These are phyloP conservation scores for Volucella inanis DNA, from an alignment of 2,888 invertebrate species.

Conservation along the genomic window DNA sequence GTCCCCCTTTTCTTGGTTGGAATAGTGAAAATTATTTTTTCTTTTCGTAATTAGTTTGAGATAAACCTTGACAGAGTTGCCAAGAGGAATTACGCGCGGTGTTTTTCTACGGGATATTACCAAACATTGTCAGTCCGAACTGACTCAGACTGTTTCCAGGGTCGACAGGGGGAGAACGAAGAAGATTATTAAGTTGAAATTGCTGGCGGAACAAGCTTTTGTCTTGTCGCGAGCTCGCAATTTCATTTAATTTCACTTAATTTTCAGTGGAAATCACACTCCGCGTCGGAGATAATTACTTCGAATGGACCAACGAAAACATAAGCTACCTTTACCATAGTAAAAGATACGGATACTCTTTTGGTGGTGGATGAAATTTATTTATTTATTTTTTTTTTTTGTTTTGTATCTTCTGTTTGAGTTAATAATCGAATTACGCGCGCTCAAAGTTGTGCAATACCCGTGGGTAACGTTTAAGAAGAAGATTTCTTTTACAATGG, in stretches of 20 bases:
- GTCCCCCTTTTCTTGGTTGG: conserved; percentile 17
- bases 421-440: conserved; percentile 60
- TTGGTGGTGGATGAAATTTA: background rate
- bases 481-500: background rate
- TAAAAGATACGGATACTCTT: conserved; percentile 44
- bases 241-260: conserved; percentile 61
- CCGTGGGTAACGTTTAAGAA: conserved; percentile 18
- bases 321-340: background rate
- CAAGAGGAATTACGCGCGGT: no score
- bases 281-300: conserved; percentile 57
- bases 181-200: conserved; percentile 36
- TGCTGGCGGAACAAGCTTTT: conserved; percentile 56
- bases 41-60: conserved; percentile 35
- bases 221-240: conserved; percentile 59
- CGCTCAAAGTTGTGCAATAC: conserved; percentile 1
- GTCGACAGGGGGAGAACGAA: conserved; percentile 14
- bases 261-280: conserved; percentile 61
- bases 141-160: no score
- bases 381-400: background rate
- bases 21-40: conserved; percentile 41
- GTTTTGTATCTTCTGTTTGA: conserved; percentile 14
- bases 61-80: conserved; percentile 46
- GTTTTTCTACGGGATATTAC: no score
- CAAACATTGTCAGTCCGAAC: no score
- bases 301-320: conserved; percentile 52